These are phyloP conservation scores for Julus scanicus DNA, from an alignment of 2,888 invertebrate species.

Conservation along the genomic window DNA sequence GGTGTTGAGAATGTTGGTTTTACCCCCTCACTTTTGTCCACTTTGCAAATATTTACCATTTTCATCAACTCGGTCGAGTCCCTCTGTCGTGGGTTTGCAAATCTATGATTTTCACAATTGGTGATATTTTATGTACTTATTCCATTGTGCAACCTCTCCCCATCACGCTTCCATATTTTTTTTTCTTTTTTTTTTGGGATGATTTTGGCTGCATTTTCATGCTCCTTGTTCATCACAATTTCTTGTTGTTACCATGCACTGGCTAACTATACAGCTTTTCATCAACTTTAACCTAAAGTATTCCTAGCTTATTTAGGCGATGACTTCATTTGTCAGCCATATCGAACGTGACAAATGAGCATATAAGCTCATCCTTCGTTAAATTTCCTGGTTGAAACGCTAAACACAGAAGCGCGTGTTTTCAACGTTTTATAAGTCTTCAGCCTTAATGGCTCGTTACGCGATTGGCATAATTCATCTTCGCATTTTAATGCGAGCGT, in stretches of 20 bases:
- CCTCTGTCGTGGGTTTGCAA: not conserved
- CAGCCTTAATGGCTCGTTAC: slow-evolving; percentile 21
- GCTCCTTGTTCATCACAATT: too few species aligned
- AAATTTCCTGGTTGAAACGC: not conserved
- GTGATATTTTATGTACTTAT: too few species aligned
- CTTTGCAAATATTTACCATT: not conserved
- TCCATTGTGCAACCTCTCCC: too few species aligned
- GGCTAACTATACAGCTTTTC: too few species aligned
- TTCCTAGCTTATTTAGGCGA: not conserved
- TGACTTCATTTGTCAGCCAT: not conserved
- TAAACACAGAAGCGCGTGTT: not conserved
- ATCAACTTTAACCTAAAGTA: too few species aligned
- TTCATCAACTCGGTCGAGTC: not conserved
- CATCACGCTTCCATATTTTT: too few species aligned
- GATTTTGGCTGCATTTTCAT: too few species aligned
- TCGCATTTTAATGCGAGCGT: not conserved
- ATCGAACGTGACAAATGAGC: not conserved
- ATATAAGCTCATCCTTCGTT: not conserved
- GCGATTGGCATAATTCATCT: slow-evolving; percentile 23
- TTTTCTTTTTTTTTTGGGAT: too few species aligned
- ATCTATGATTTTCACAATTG: too few species aligned
- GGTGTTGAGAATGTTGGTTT: not conserved
- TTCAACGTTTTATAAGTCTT: not conserved
- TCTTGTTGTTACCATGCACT: too few species aligned
- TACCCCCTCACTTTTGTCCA: slow-evolving; percentile 37